These are phyloP conservation scores for Peromyscus nudipes DNA, from an alignment of 2,797 vertebrate species.

Conservation along the genomic window DNA sequence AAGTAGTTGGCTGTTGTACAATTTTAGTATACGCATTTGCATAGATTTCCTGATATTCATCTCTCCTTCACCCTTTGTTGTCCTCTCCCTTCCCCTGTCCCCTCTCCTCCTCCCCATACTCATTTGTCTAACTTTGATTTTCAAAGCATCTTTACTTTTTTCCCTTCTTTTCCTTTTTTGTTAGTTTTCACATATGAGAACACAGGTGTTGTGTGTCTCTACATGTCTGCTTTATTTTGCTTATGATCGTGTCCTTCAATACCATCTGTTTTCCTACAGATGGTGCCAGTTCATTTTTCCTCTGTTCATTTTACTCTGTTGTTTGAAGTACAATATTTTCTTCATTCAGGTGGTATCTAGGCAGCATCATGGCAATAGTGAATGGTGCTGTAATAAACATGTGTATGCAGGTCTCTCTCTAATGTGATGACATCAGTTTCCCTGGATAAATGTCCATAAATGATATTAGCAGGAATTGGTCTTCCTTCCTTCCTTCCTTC, in stretches of 20 bases:
- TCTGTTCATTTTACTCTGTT: neutral
- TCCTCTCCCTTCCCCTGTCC: neutral
- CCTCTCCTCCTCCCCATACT: neutral
- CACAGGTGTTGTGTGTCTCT: neutral
- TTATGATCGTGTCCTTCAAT: neutral
- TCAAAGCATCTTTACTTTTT: neutral
- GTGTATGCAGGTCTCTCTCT: neutral
- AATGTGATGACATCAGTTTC: neutral
- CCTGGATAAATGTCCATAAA: neutral
- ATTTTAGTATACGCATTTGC: too few relatives aligned
- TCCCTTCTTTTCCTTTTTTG: neutral
- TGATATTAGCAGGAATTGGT: neutral
- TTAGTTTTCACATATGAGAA: neutral
- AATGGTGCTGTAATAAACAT: neutral
- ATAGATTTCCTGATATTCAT: neutral
- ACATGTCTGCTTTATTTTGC: neutral
- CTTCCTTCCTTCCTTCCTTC: accelerated
- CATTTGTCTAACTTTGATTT: neutral
- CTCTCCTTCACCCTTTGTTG: neutral
- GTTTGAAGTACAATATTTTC: neutral
- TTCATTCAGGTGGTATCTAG: neutral
- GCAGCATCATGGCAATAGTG: neutral
- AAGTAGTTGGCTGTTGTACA: too few relatives aligned
- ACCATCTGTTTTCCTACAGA: neutral
- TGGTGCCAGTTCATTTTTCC: too few relatives aligned